phyloP scores from a whole-genome alignment of 2,113 vertebrate species.

The Tyto alba region DNA sequence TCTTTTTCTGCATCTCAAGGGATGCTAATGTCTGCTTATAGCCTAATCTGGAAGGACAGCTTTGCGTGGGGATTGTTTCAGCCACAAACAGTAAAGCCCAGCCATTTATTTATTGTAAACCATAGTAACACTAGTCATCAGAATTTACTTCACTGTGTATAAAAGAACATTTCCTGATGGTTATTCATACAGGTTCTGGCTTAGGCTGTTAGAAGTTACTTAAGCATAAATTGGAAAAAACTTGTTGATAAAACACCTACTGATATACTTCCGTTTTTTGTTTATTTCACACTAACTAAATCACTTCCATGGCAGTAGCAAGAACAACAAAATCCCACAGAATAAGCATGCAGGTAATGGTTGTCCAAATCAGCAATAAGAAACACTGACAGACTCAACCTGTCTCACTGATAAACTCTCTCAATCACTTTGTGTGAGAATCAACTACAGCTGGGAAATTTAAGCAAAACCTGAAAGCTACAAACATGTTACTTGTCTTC shows the following conservation, averaged over 20 bases:
- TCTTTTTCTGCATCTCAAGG: neutral
- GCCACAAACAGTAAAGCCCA: neutral
- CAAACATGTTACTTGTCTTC: neutral
- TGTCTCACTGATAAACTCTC: neutral
- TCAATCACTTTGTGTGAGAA: neutral
- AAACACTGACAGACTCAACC: neutral
- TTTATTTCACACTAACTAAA: neutral
- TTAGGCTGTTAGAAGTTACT: neutral
- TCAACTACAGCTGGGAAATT: neutral
- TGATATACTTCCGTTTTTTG: neutral
- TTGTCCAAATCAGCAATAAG: neutral
- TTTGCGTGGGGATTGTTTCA: neutral
- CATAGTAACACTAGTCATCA: neutral
- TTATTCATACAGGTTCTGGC: neutral
- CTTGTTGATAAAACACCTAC: neutral
- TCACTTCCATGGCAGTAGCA: neutral
- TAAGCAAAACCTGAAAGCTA: neutral
- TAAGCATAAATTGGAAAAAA: neutral
- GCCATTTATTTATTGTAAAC: neutral
- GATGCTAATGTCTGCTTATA: neutral
- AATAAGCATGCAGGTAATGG: neutral
- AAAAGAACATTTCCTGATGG: neutral
- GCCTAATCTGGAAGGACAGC: neutral
- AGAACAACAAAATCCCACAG: neutral
- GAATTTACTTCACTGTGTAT: neutral